Conservation (phyloP, 2,113 vertebrate species). For the Cebidichthys violaceus region DNA sequence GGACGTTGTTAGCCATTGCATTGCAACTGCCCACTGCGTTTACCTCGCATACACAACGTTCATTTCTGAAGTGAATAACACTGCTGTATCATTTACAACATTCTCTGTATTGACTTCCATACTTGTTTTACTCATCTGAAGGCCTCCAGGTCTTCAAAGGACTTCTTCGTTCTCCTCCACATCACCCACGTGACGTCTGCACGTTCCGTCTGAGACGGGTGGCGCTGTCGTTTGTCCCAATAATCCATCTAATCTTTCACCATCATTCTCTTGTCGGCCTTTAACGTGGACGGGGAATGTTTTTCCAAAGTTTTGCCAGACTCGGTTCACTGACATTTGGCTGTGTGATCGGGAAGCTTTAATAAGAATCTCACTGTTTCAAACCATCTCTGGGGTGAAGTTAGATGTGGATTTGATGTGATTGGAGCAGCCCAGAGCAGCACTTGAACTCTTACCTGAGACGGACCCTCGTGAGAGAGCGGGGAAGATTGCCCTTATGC, state of each 20-base stretch:
- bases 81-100: neutral
- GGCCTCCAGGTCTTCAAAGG: neutral
- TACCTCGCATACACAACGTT: neutral
- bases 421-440: constrained; percentile 54
- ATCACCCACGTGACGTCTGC: constrained; percentile 14
- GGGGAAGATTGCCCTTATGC: constrained; percentile 27
- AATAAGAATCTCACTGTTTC: constrained; percentile 56
- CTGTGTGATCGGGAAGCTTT: constrained; percentile 40
- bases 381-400: constrained; percentile 53
- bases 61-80: neutral
- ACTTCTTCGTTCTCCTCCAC: neutral
- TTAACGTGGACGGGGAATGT: constrained; percentile 14
- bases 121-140: neutral
- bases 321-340: constrained; percentile 52
- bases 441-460: constrained; percentile 69
- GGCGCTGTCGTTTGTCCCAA: neutral
- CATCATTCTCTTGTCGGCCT: constrained; percentile 39
- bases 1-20: neutral
- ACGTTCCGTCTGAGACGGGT: constrained; percentile 16
- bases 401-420: constrained; percentile 62
- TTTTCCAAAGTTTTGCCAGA: constrained; percentile 33
- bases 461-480: constrained; percentile 36
- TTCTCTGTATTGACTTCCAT: neutral
- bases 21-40: neutral
- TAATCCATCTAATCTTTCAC: constrained; percentile 33